phyloP scores from a whole-genome alignment of 2,113 vertebrate species.

The Notothenia coriiceps region DNA sequence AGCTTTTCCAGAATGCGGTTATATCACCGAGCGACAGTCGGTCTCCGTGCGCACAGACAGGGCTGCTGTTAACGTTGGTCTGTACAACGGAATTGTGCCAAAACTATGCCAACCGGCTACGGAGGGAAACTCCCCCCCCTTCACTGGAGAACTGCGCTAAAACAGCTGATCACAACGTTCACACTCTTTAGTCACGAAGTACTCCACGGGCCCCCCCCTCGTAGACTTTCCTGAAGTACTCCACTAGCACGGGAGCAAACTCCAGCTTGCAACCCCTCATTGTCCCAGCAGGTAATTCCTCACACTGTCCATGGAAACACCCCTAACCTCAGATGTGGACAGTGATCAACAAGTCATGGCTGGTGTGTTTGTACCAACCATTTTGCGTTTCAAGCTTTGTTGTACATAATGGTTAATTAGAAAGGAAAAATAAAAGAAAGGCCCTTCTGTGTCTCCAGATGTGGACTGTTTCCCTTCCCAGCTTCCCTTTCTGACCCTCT shows the following conservation, averaged over 20 bases:
- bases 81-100: no score
- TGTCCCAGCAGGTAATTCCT: constrained; percentile 57
- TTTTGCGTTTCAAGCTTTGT: not conserved
- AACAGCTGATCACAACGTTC: no score
- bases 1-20: no score
- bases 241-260: not conserved
- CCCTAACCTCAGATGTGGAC: constrained; percentile 32
- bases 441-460: not conserved
- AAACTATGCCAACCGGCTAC: no score
- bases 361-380: constrained; percentile 2
- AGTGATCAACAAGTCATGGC: constrained; percentile 33
- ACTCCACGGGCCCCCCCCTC: no score
- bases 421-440: not conserved
- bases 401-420: not conserved
- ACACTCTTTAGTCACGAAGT: no score
- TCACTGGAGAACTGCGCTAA: no score
- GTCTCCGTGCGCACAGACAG: no score
- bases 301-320: constrained; percentile 63
- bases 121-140: no score
- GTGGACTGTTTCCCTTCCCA: not conserved
- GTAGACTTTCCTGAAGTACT: no score
- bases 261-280: not conserved
- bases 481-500: not conserved
- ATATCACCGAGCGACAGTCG: no score
- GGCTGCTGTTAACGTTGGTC: no score